Evolutionary conservation across 1,140 invertebrate genomes (phyloP), one percentile per base, ranked within the genome.

Genomic region (Contarinia nasturtii): DNA sequence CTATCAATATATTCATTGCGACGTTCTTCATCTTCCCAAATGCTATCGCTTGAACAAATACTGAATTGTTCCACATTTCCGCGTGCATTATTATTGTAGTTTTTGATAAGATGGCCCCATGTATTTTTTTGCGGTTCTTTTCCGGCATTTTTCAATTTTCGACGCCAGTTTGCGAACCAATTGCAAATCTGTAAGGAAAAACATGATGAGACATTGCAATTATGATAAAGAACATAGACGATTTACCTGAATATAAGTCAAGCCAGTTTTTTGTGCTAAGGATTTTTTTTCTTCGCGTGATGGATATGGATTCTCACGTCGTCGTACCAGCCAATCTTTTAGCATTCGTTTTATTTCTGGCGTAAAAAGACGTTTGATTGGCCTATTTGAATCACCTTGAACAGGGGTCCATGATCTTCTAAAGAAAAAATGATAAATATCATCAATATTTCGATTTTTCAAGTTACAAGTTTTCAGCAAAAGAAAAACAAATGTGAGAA

Each of bases 151-250:
- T 80, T 80, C 33, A 82, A 57, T 58, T 80, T 80, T 53, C 79
- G 61, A 34, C 79, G 69, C 78, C 78, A 80, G 52, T 82, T 82
- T 17, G 79, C 79, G 57, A 82, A 82, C 79, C 79, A 82, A 57
- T 82, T 82, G 54, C 78, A 82, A 38, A 81, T 78, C 74, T 77
- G 60, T 14, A 54, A 50, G 47, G 49, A 49, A 14, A 37, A 34
- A 14, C n/a, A 14, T 17, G 8, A 42, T 42, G 46, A 8, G 27
- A 8, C 11, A 5, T 10, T 7, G n/a, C n/a, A 14, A 7, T 14
- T n/a, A 37, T 42, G 33, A 15, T 46, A 7, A 5, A 4, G 20
- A 43, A 15, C 18, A 50, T 46, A 43, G 18, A 5, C 27, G 27
- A 10, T 27, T 48, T 54, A 77, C 75, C 66, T 80, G 77, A 53